Evolutionary conservation across 2,888 invertebrate species (phyloP), one percentile per base, ranked within the genome.

Genomic region (Sinotaia quadrata): DNA sequence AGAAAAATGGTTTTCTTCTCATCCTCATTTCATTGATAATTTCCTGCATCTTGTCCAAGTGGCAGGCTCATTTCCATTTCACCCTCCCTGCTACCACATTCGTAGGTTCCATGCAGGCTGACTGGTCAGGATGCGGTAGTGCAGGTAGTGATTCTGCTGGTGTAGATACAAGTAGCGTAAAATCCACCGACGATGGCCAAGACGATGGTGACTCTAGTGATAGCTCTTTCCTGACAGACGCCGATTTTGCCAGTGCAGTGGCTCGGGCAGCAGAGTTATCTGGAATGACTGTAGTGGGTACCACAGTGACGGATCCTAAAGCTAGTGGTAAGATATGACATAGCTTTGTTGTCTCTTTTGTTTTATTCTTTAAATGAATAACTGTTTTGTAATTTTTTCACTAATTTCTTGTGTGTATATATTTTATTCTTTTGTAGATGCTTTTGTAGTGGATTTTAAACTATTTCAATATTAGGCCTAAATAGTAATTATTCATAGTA

Each of bases 241-340:
- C 87, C 18, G 88, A 89, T 76, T 88, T 88, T 79, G 88, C 88
- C 37, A 87, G 86, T 68, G 87, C 88, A 27, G 86, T 89, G 36
- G 88, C 88, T 56, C 83, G 85, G 60, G 88, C 88, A 5, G 88
- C 88, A 41, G 87, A 88, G 73, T 80, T 87, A 75, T 87, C 87
- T 18, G 88, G 88, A 4, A 79, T 88, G 49, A 88, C 88, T 52
- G 87, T 88, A n/a, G 85, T 86, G 5, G 87, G 86, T 24, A 84
- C 85, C 8, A 85, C 85, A 7, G 84, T 86, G 61, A 76, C 78
- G 54, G 85, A 86, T 74, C 83, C 84, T 37, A 81, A 81, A 69
- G 75, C 78, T 69, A 76, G 75, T 63, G 51, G 33, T 37, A 51
- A 47, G 36, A 52, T 7, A 36, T 31, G 37, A n/a, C n/a, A n/a